These are phyloP conservation scores for Oxycera nigricornis DNA, from an alignment of 2,888 invertebrate genomes.

Conservation along the genomic window DNA sequence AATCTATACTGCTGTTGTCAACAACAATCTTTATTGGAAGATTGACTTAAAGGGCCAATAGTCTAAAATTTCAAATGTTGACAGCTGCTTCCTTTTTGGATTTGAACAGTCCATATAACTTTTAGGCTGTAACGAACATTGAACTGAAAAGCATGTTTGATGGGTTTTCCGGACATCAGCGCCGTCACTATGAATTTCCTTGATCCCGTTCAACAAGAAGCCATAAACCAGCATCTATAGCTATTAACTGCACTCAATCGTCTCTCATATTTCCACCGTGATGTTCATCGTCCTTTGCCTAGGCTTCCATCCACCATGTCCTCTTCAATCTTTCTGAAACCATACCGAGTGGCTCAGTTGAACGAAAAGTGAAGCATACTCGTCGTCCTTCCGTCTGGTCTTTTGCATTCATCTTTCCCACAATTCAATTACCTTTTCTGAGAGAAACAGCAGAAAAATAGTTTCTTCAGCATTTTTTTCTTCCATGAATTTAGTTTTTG, in stretches of 20 bases:
- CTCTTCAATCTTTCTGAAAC: neutral
- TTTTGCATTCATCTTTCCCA: neutral
- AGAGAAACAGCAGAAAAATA: slow-evolving; percentile 1
- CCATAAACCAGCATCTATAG: no score
- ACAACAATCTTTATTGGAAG: no score
- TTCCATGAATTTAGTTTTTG: neutral
- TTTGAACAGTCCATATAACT: no score
- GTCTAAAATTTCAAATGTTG: no score
- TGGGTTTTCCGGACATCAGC: no score
- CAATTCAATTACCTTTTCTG: slow-evolving; percentile 8
- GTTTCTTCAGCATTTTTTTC: slow-evolving; percentile 8
- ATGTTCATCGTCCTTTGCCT: neutral
- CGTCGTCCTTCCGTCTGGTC: neutral
- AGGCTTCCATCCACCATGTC: neutral
- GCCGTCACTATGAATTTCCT: no score
- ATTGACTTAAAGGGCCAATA: no score
- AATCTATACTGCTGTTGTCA: no score
- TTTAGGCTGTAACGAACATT: no score
- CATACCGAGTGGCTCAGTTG: neutral
- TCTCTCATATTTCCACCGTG: neutral
- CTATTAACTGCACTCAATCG: neutral
- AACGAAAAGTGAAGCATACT: neutral
- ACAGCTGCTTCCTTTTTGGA: no score
- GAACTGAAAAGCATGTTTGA: no score
- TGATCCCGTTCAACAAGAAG: no score